Percentiles rank a stretch among this genome's conserved stretches.
These are phyloP conservation scores for Chromis chromis DNA, from an alignment of 2,797 vertebrate species.

Conservation along the genomic window DNA sequence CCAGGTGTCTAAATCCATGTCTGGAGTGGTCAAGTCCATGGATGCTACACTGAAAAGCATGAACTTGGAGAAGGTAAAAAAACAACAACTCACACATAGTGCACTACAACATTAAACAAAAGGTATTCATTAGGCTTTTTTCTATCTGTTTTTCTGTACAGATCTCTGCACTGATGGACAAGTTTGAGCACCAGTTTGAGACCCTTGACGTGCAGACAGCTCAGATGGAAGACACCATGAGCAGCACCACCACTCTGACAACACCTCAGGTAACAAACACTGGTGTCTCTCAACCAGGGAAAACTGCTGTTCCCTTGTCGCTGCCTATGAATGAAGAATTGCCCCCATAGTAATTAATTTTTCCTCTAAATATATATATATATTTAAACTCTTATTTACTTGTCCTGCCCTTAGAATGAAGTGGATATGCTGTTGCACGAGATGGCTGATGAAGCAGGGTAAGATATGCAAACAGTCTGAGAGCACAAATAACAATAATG, in stretches of 20 bases:
- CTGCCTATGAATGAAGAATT: background rate
- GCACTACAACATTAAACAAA: background rate
- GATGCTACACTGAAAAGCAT: constrained; percentile 92
- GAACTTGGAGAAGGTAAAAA: constrained; percentile 92
- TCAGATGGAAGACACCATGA: constrained; percentile 95
- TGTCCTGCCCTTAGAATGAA: constrained; percentile 82
- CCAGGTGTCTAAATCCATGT: constrained; percentile 94
- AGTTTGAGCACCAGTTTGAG: constrained; percentile 93
- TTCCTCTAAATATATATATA: background rate
- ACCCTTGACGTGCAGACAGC: constrained; percentile 93
- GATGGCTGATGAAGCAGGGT: constrained; percentile 95
- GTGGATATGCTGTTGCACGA: constrained; percentile 90
- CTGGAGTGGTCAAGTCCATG: constrained; percentile 94
- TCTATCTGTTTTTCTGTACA: constrained; percentile 43
- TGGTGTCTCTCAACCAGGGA: background rate
- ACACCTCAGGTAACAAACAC: constrained; percentile 87
- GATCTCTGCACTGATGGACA: constrained; percentile 92
- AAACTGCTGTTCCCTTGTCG: background rate
- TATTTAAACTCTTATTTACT: background rate
- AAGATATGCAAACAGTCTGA: constrained; percentile 55
- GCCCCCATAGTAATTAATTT: background rate
- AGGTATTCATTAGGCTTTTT: background rate
- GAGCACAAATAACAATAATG: background rate
- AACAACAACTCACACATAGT: rapidly evolving
- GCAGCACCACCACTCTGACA: constrained; percentile 92